Evolutionary conservation across 2,888 invertebrate genomes (phyloP).

Genomic region (Cephus runcator): DNA sequence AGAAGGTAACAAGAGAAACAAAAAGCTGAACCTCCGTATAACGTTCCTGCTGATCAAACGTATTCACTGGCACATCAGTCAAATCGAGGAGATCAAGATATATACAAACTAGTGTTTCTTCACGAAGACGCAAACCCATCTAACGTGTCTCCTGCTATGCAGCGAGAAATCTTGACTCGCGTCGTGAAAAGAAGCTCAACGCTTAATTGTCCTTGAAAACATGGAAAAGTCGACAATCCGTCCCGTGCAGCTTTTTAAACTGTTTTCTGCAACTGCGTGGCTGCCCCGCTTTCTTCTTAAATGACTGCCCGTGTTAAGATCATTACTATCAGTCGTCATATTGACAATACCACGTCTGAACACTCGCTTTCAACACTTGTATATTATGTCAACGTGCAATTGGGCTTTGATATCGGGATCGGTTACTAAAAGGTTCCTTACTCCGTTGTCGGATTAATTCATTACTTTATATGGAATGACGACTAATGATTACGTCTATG

Average conservation of each 20-base stretch:
- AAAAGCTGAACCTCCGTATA: background rate
- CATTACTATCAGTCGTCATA: background rate
- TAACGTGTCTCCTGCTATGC: background rate
- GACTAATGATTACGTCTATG: background rate
- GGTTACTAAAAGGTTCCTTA: background rate
- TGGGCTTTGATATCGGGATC: background rate
- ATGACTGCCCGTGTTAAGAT: background rate
- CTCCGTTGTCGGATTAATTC: background rate
- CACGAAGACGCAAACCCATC: background rate
- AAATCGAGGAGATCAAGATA: background rate
- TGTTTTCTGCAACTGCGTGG: background rate
- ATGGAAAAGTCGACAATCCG: background rate
- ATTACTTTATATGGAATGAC: background rate
- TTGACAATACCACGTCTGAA: background rate
- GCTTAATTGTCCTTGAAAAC: background rate
- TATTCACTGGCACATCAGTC: background rate
- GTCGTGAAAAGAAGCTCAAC: background rate
- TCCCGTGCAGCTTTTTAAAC: background rate
- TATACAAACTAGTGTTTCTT: background rate
- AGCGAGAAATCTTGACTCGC: background rate
- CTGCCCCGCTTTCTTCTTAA: background rate
- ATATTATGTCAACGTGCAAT: background rate
- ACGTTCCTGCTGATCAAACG: background rate
- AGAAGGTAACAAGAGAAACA: background rate
- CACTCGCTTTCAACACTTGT: background rate